These are phyloP conservation scores for Eupeodes latifasciatus DNA, from an alignment of 2,888 invertebrate genomes.

Conservation along the genomic window DNA sequence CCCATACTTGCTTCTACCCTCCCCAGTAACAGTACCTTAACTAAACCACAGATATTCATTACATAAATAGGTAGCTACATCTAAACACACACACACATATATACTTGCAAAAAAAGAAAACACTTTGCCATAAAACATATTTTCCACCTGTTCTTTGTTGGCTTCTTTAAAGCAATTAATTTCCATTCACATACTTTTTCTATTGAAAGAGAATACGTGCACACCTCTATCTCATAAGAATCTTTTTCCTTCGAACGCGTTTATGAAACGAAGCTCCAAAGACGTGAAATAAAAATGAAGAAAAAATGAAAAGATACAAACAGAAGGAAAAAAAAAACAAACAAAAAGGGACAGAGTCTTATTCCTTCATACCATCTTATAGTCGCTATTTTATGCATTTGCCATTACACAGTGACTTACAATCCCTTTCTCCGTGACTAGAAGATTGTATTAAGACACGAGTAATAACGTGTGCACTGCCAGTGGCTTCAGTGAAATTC, in stretches of 20 bases:
- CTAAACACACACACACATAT: too few species aligned
- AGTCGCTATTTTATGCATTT: conserved; percentile 72
- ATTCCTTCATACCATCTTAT: conserved; percentile 52
- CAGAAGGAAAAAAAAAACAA: neutral
- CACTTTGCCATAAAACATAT: conserved; percentile 72
- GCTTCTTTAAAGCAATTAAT: conserved; percentile 74
- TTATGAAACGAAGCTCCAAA: conserved; percentile 40
- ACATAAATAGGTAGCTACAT: neutral
- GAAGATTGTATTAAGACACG: conserved; percentile 62
- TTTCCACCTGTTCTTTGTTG: conserved; percentile 71
- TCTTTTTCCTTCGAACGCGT: conserved; percentile 33
- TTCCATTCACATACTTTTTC: conserved; percentile 57
- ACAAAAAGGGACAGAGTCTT: conserved; percentile 42
- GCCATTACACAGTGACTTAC: conserved; percentile 72
- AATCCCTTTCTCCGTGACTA: conserved; percentile 45
- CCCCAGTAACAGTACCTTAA: neutral
- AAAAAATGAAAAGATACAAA: neutral
- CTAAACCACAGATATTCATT: conserved; percentile 62
- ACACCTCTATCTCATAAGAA: conserved; percentile 38
- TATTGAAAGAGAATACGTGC: conserved; percentile 27
- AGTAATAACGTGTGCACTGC: conserved; percentile 64
- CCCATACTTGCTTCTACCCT: neutral
- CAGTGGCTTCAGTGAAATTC: conserved; percentile 44
- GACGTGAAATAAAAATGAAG: neutral
- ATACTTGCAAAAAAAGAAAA: conserved; percentile 31